Evolutionary conservation across 2,113 vertebrate genomes (phyloP).

Genomic region (Archilochus colubris): DNA sequence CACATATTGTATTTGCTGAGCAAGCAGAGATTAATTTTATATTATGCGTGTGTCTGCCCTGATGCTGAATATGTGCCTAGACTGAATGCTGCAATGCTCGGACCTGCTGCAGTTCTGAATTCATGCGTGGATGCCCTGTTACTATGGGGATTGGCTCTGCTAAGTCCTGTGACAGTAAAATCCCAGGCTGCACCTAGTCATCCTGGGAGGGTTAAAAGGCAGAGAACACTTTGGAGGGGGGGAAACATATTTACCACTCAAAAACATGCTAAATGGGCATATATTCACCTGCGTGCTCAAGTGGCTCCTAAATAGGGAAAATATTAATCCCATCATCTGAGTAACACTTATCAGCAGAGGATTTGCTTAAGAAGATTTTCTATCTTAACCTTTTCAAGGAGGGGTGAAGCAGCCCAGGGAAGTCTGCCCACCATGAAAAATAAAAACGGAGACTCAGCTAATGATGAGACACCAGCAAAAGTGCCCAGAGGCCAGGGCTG

Average conservation of each 20-base stretch:
- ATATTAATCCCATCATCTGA: constrained; percentile 48
- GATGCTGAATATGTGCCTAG: background rate
- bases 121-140: constrained; percentile 2
- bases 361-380: constrained; percentile 50
- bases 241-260: background rate
- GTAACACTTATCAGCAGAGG: constrained; percentile 41
- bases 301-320: background rate
- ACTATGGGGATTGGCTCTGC: constrained; percentile 33
- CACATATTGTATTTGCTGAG: background rate
- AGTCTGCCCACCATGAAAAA: background rate
- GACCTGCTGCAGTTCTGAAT: background rate
- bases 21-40: background rate
- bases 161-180: background rate
- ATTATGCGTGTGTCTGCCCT: background rate
- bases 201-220: constrained; percentile 40
- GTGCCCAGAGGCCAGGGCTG: rapidly evolving
- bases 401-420: background rate
- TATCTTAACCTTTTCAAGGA: constrained; percentile 4
- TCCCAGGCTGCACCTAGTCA: background rate
- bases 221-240: background rate
- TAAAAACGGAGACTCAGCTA: background rate
- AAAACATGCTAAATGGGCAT: constrained; percentile 17
- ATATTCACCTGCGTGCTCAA: constrained; percentile 26
- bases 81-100: background rate
- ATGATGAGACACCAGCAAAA: background rate